A percentile compares a stretch with the other conserved stretches of the same genome.
Evolutionary conservation across 2,888 invertebrate genomes (phyloP).

Genomic region (Actias luna): DNA sequence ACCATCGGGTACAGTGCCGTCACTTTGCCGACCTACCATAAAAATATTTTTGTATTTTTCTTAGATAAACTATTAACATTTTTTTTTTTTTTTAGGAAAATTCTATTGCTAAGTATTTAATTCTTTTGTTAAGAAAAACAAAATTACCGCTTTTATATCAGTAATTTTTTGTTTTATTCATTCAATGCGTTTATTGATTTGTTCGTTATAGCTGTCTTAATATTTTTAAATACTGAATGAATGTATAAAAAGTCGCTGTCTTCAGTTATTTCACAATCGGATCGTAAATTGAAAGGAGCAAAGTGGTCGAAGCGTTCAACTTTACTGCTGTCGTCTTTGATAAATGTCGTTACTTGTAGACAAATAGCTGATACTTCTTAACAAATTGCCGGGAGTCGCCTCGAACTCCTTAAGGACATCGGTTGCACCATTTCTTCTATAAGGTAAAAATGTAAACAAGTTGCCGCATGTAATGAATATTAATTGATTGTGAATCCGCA

Average conservation of each 20-base stretch:
- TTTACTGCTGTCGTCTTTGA: constrained; percentile 43
- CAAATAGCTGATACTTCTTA: constrained; percentile 60
- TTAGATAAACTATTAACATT: too few species aligned
- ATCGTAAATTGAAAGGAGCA: constrained; percentile 50
- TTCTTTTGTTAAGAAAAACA: not conserved
- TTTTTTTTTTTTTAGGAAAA: too few species aligned
- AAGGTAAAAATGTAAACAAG: constrained; percentile 53
- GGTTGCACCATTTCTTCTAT: constrained; percentile 44
- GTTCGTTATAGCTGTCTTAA: constrained; percentile 8
- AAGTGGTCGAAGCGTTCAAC: constrained; percentile 39
- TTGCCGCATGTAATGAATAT: constrained; percentile 54
- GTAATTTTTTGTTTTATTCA: not conserved
- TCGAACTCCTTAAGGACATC: constrained; percentile 37
- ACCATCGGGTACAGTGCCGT: too few species aligned
- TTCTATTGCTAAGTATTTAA: not conserved
- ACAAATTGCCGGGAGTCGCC: constrained; percentile 56
- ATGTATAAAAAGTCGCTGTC: constrained; percentile 33
- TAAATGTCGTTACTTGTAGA: constrained; percentile 59
- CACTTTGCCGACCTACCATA: too few species aligned
- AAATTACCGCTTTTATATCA: not conserved
- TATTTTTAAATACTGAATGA: constrained; percentile 30
- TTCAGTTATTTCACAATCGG: constrained; percentile 52
- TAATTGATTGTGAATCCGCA: constrained; percentile 44
- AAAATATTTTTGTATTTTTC: too few species aligned
- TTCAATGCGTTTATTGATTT: not conserved